A percentile compares a stretch with the other conserved stretches of the same genome.
These are phyloP conservation scores for Pomatorhinus ruficollis DNA, from an alignment of 2,113 vertebrate species.

Conservation along the genomic window DNA sequence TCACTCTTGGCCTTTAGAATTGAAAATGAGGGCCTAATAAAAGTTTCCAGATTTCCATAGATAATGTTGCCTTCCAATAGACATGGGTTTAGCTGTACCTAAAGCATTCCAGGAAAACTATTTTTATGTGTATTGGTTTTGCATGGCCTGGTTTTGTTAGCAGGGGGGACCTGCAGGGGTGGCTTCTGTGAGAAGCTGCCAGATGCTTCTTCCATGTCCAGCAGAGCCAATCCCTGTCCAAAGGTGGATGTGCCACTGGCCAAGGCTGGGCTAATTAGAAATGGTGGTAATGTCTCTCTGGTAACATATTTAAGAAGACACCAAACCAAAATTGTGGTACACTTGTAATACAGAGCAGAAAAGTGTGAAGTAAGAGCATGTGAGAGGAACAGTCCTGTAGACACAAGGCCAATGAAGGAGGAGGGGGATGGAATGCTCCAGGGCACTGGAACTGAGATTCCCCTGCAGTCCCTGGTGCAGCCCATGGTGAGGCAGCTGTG, in stretches of 20 bases:
- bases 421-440: background rate
- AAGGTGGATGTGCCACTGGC: rapidly evolving
- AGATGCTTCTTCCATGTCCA: background rate
- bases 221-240: background rate
- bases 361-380: rapidly evolving
- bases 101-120: background rate
- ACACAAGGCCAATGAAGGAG: background rate
- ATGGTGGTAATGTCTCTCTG: background rate
- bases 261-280: background rate
- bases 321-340: too few relatives aligned
- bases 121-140: background rate
- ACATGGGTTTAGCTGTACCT: background rate
- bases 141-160: background rate
- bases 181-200: background rate
- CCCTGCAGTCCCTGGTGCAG: background rate
- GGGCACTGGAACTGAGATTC: rapidly evolving
- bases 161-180: background rate
- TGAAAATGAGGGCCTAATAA: background rate
- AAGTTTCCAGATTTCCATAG: background rate
- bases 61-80: background rate
- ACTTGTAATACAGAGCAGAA: background rate
- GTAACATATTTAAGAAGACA: background rate
- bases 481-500: background rate
- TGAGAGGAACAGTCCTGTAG: rapidly evolving
- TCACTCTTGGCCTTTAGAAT: background rate